phyloP scores from a whole-genome alignment of 2,888 invertebrate species.

The Agriotes lineatus region DNA sequence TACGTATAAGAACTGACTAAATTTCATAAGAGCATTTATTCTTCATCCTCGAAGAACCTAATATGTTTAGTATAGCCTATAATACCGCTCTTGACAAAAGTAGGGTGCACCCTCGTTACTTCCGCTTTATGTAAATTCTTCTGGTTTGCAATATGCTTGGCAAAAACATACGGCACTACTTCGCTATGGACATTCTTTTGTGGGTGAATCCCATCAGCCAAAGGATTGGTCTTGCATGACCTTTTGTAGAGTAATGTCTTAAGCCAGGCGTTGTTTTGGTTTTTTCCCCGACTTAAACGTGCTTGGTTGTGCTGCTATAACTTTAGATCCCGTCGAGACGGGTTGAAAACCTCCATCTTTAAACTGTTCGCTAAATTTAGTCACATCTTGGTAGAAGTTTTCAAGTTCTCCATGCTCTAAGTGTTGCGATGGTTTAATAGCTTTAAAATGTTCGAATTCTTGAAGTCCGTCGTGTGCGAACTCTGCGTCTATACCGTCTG shows the following conservation, averaged over 20 bases:
- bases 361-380: constrained; percentile 44
- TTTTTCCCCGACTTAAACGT: constrained; percentile 56
- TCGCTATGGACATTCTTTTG: neutral
- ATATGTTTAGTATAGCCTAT: constrained; percentile 53
- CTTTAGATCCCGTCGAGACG: constrained; percentile 47
- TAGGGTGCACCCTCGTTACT: constrained; percentile 49
- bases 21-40: neutral
- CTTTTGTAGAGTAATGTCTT: constrained; percentile 64
- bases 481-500: neutral
- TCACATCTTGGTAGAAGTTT: constrained; percentile 3
- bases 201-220: neutral
- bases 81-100: constrained; percentile 47
- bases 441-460: neutral
- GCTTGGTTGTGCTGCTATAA: too few relatives aligned
- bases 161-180: constrained; percentile 1
- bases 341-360: constrained; percentile 58
- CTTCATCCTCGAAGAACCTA: constrained; percentile 12
- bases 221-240: constrained; percentile 33
- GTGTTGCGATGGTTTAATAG: neutral
- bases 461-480: neutral
- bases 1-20: neutral
- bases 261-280: constrained; percentile 67
- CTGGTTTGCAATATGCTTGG: constrained; percentile 4
- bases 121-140: constrained; percentile 45
- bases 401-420: neutral